Percentiles rank a stretch among this genome's conserved stretches.
Evolutionary conservation across 2,888 invertebrate species (phyloP).

Genomic region (Odiellus spinosus): DNA sequence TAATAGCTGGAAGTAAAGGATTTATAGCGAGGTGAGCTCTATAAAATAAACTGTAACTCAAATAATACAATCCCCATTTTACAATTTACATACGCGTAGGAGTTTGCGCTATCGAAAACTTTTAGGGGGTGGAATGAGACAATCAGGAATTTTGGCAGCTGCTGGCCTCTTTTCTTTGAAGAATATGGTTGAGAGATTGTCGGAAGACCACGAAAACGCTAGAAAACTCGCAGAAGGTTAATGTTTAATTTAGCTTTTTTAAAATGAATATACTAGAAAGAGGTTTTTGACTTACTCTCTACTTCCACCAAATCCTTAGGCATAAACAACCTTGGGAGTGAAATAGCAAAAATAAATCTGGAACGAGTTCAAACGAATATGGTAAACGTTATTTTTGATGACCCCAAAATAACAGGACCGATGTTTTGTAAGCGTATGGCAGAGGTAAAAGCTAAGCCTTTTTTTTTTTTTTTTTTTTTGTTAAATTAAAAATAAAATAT

Average conservation of each 20-base stretch:
- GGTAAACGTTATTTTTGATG: background rate
- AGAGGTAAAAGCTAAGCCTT: too few relatives aligned
- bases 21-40: slow-evolving; percentile 52
- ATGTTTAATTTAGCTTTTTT: background rate
- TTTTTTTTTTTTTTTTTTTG: too few relatives aligned
- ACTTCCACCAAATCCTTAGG: background rate
- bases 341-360: background rate
- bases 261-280: background rate
- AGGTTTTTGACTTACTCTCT: background rate
- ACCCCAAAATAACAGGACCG: background rate
- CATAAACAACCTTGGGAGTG: background rate
- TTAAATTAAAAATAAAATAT: too few relatives aligned
- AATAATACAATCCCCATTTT: background rate
- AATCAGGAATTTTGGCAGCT: slow-evolving; percentile 77
- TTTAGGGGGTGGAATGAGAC: slow-evolving; percentile 86
- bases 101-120: slow-evolving; percentile 67
- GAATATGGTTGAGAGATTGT: slow-evolving; percentile 46
- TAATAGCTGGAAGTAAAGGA: slow-evolving; percentile 54
- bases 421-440: background rate
- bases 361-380: background rate
- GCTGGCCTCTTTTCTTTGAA: slow-evolving; percentile 72
- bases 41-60: slow-evolving; percentile 14
- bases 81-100: slow-evolving; percentile 32
- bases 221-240: slow-evolving; percentile 11
- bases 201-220: slow-evolving; percentile 13